A percentile compares a stretch with the other conserved stretches of the same genome.
phyloP scores from a whole-genome alignment of 2,888 invertebrate species.

The Dicyrtomina minuta region DNA sequence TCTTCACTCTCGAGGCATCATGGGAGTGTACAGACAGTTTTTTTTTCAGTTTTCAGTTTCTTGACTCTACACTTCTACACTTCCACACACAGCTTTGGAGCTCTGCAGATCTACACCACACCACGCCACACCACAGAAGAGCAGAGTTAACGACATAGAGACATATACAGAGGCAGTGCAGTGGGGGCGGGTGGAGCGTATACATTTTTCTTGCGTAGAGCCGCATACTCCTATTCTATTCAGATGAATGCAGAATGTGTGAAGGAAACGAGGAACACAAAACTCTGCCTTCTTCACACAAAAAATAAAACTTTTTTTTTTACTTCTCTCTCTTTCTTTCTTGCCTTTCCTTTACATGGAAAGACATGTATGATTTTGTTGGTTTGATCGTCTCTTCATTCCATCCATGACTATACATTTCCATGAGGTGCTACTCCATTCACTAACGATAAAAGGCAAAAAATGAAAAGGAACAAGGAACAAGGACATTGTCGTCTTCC shows the following conservation, averaged over 20 bases:
- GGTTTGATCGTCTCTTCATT: neutral
- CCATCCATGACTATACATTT: neutral
- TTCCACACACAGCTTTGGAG: neutral
- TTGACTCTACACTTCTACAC: neutral
- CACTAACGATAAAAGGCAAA: conserved; percentile 21
- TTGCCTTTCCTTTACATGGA: neutral
- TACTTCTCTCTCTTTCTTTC: neutral
- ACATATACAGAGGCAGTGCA: no score
- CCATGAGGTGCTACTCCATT: conserved; percentile 3
- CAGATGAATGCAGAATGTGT: neutral
- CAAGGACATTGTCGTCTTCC: neutral
- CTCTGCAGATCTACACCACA: no score
- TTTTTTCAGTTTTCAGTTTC: neutral
- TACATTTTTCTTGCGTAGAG: no score
- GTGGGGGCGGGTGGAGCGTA: no score
- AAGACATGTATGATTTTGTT: neutral
- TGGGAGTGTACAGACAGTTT: neutral
- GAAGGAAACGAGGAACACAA: neutral
- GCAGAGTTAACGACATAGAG: no score
- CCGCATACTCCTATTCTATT: neutral
- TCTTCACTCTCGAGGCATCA: neutral
- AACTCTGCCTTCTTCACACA: neutral
- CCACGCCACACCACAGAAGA: no score
- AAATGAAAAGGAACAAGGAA: conserved; percentile 15
- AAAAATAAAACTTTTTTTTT: neutral